phyloP scores from a whole-genome alignment of 92 coral and sea anemone genomes.

The Epizoanthus illoricatus region DNA sequence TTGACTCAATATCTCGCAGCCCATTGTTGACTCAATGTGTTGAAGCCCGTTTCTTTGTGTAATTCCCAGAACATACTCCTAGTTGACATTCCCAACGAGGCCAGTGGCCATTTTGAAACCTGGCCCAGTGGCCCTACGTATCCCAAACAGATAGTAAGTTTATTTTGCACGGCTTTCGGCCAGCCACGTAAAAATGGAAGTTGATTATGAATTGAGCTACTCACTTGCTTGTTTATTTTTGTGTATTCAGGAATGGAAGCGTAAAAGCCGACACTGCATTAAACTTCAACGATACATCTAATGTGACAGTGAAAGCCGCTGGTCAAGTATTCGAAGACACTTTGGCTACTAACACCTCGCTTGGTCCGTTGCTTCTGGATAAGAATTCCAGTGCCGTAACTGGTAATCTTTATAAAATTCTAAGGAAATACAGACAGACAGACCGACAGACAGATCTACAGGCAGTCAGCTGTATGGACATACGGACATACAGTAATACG shows the following conservation, averaged over 20 bases:
- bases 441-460: background rate
- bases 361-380: background rate
- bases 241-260: constrained; percentile 9
- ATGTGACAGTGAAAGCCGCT: background rate
- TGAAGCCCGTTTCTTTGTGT: no score
- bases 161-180: no score
- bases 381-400: background rate
- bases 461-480: background rate
- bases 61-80: no score
- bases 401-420: background rate
- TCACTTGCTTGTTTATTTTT: background rate
- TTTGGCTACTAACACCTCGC: background rate
- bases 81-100: no score
- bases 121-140: no score
- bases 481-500: background rate
- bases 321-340: background rate
- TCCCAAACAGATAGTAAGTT: no score
- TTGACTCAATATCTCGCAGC: no score
- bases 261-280: background rate
- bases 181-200: no score
- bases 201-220: background rate
- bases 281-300: background rate
- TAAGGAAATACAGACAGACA: background rate
- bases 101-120: no score
- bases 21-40: no score